Evolutionary conservation across 2,113 vertebrate genomes (phyloP).

Genomic region (Grammatotria lemairii): DNA sequence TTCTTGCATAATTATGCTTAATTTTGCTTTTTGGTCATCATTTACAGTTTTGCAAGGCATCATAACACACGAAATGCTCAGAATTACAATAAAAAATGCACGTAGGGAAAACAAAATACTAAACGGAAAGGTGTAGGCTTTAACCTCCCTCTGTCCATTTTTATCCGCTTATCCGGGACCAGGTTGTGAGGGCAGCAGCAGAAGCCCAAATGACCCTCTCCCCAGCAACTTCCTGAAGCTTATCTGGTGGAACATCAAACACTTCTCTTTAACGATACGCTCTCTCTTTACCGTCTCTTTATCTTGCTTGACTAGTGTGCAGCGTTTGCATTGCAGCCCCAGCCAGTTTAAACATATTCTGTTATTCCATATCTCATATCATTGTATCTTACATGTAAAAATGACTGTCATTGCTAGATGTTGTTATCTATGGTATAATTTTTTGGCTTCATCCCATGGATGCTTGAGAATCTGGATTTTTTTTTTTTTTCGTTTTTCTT

Average conservation of each 20-base stretch:
- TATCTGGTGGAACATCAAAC: not conserved
- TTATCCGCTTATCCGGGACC: not conserved
- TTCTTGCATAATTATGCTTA: not conserved
- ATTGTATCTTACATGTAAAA: not conserved
- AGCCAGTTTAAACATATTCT: not conserved
- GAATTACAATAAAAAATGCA: not conserved
- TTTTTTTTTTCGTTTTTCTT: rapidly evolving
- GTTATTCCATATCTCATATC: not conserved
- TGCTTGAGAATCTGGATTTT: not conserved
- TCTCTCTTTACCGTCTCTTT: not conserved
- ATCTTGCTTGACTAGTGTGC: not conserved
- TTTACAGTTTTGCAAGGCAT: not conserved
- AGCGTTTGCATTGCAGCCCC: not conserved
- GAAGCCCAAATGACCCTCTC: not conserved
- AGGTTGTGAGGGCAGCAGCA: not conserved
- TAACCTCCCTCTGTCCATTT: not conserved
- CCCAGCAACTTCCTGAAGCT: not conserved
- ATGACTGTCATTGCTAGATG: not conserved
- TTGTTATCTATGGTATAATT: not conserved
- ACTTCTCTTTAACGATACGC: not conserved
- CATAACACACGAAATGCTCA: not conserved
- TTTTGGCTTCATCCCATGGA: not conserved
- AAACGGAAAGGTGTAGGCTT: not conserved
- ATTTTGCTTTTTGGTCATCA: not conserved
- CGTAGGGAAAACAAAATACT: not conserved